phyloP scores from a whole-genome alignment of 2,797 vertebrate species.

The Lepidocolaptes lacrymiger region DNA sequence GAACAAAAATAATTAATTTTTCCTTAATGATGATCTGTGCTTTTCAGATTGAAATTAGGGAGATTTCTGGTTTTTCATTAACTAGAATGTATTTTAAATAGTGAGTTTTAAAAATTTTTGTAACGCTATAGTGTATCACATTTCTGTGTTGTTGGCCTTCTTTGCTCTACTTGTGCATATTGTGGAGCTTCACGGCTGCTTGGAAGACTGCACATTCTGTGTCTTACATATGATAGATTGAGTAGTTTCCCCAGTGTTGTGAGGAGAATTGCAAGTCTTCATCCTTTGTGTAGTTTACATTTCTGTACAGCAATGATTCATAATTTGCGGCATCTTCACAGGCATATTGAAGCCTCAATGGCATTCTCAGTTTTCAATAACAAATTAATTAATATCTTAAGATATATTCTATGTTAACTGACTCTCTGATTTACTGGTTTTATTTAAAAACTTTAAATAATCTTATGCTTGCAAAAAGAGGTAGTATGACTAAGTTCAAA shows the following conservation, averaged over 20 bases:
- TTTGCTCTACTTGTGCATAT: background rate
- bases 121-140: background rate
- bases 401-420: background rate
- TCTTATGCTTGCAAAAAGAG: background rate
- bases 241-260: background rate
- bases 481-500: background rate
- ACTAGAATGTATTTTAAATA: background rate
- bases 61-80: background rate
- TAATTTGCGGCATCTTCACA: background rate
- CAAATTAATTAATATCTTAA: background rate
- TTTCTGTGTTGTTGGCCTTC: background rate
- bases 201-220: background rate
- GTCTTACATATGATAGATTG: background rate
- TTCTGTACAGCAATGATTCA: background rate
- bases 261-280: background rate
- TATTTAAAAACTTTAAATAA: background rate
- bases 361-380: background rate
- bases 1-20: background rate
- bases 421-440: background rate
- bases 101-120: background rate
- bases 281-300: background rate
- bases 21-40: background rate
- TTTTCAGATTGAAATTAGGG: background rate
- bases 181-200: background rate
- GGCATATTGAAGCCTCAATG: background rate